A percentile compares a stretch with the other conserved stretches of the same genome.
phyloP scores from a whole-genome alignment of 2,113 vertebrate species.

The Austrofundulus limnaeus region DNA sequence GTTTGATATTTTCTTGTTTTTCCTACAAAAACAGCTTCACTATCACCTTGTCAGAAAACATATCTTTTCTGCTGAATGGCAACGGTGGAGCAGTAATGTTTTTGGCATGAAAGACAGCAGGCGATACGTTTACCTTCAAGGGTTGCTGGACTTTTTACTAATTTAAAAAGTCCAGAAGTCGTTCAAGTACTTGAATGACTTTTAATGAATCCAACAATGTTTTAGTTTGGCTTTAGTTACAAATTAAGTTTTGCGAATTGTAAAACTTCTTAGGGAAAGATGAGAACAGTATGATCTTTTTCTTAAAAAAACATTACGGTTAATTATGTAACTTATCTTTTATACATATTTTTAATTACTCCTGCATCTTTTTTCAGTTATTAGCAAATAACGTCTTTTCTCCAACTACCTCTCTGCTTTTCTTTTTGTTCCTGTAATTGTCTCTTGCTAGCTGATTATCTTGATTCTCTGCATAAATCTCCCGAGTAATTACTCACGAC shows the following conservation, averaged over 20 bases:
- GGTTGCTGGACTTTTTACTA: too few relatives aligned
- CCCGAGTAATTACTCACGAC: slow-evolving; percentile 7
- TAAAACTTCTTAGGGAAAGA: background rate
- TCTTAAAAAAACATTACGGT: slow-evolving; percentile 5
- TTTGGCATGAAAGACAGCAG: too few relatives aligned
- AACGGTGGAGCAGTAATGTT: too few relatives aligned
- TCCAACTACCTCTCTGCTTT: slow-evolving; percentile 9
- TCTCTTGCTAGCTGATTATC: slow-evolving; percentile 49
- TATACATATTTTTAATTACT: slow-evolving; percentile 6
- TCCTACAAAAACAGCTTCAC: background rate
- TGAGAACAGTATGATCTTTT: background rate
- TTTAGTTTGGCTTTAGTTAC: background rate
- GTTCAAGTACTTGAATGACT: background rate
- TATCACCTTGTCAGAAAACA: background rate
- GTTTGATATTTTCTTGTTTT: background rate
- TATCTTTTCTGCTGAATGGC: background rate
- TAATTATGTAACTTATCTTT: slow-evolving; percentile 4
- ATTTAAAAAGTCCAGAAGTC: background rate
- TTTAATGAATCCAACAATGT: background rate
- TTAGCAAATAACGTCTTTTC: slow-evolving; percentile 16
- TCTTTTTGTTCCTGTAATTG: slow-evolving; percentile 31
- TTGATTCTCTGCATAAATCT: slow-evolving; percentile 8
- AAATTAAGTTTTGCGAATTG: background rate
- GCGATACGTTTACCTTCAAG: too few relatives aligned
- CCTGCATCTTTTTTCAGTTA: slow-evolving; percentile 18